These are phyloP conservation scores for Lota lota DNA, from an alignment of 2,113 vertebrate species.

Conservation along the genomic window DNA sequence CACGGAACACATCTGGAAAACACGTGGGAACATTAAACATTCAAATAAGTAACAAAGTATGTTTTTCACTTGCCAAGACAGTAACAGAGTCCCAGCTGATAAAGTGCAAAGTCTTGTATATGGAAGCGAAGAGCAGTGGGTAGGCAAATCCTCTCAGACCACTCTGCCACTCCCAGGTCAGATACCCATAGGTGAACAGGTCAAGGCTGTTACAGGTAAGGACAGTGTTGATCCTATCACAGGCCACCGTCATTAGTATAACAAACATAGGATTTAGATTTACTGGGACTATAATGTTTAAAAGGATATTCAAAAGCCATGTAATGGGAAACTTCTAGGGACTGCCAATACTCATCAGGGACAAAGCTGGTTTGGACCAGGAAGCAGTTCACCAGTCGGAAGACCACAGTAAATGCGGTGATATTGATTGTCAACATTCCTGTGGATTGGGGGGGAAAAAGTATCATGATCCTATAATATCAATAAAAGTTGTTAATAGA, in stretches of 20 bases:
- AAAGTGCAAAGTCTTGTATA: conserved; percentile 84
- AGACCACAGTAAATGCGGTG: conserved; percentile 63
- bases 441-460: conserved; percentile 51
- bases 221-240: neutral
- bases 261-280: neutral
- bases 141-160: conserved; percentile 84
- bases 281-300: neutral
- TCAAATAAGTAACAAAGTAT: neutral
- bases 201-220: conserved; percentile 44
- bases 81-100: conserved; percentile 77
- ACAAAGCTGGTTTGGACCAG: conserved; percentile 93
- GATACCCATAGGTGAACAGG: conserved; percentile 79
- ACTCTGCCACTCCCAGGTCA: conserved; percentile 95
- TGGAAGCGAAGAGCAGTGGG: conserved; percentile 85
- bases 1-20: too few relatives aligned
- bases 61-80: conserved; percentile 78
- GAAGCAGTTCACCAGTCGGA: conserved; percentile 84
- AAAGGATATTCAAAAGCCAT: conserved; percentile 96
- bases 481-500: neutral
- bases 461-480: too few relatives aligned
- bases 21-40: neutral
- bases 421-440: conserved; percentile 68
- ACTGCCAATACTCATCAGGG: conserved; percentile 97
- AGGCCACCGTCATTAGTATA: neutral
- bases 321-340: conserved; percentile 90